Evolutionary conservation across 2,113 vertebrate species (phyloP), one percentile per base, ranked within the genome.

Genomic region (Onychorhynchus coronatus): DNA sequence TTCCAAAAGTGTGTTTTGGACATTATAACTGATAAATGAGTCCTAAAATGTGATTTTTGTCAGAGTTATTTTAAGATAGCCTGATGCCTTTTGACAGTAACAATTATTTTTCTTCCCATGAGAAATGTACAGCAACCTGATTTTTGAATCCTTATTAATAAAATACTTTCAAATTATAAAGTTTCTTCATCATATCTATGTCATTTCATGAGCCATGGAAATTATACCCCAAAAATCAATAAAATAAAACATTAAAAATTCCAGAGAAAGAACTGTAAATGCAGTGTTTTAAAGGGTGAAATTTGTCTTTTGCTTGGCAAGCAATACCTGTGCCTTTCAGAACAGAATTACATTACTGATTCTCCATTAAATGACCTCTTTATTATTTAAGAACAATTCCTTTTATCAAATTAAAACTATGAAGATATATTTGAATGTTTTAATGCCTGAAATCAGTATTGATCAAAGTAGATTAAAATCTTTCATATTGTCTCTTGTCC

Each of bases 391-490:
- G 49, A 88, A 50, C 5, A 71, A n/a, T 55, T 80, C 5, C 4
- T 72, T 22, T 75, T 56, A 50, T 28, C 16, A 59, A 28, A 62
- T 53, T 46, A 67, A 12, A 85, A 46, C 15, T 42, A 44, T 67
- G 8, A 88, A 89, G 14, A 42, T 46, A 6, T 62, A 49, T 63
- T 66, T 95, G 22, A 74, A 35, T 55, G 7, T 2, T 55, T 88
- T 78, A 72, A 55, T 42, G 12, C 6, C 30, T 12, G 1, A 81
- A 67, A 65, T 58, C 44, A 65, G 4, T 71, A 79, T 68, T 10
- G 49, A 3, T 76, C 76, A 96, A 96, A 97, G 95, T 96, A 97
- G 97, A 98, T 98, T 96, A 98, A 97, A 96, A 16, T 85, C 19
- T n/a, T 89, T 44, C 2, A 2, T 49, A 30, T 89, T 82, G 13